Evolutionary conservation across 2,797 vertebrate species (phyloP).

Genomic region (Acanthornis magna): DNA sequence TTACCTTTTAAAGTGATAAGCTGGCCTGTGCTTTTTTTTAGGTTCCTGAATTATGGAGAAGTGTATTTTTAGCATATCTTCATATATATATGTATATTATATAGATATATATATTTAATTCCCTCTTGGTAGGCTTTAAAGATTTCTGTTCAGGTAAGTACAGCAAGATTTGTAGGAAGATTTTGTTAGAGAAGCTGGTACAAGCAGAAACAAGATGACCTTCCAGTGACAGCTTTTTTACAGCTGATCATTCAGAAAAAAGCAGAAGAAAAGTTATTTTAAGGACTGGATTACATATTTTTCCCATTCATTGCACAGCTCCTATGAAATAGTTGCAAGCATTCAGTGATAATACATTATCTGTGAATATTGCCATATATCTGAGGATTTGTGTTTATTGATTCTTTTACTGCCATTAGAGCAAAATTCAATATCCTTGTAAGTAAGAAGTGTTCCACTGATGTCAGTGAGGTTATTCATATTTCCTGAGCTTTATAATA

Average conservation of each 20-base stretch:
- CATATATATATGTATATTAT: background rate
- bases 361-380: background rate
- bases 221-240: background rate
- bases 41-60: background rate
- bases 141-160: background rate
- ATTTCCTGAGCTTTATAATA: background rate
- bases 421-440: slow-evolving; percentile 1
- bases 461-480: slow-evolving; percentile 19
- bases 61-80: background rate
- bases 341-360: background rate
- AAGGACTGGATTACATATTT: background rate
- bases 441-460: background rate
- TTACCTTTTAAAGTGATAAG: background rate
- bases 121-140: background rate
- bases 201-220: background rate
- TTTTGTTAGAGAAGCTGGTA: background rate
- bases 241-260: background rate
- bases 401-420: background rate
- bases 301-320: background rate
- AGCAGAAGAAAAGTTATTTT: background rate
- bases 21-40: background rate
- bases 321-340: background rate
- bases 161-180: background rate
- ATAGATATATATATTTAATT: background rate
- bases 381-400: background rate